Evolutionary conservation across 1,140 invertebrate genomes (phyloP), one percentile per base, ranked within the genome.

Genomic region (Polypedilum pembai): DNA sequence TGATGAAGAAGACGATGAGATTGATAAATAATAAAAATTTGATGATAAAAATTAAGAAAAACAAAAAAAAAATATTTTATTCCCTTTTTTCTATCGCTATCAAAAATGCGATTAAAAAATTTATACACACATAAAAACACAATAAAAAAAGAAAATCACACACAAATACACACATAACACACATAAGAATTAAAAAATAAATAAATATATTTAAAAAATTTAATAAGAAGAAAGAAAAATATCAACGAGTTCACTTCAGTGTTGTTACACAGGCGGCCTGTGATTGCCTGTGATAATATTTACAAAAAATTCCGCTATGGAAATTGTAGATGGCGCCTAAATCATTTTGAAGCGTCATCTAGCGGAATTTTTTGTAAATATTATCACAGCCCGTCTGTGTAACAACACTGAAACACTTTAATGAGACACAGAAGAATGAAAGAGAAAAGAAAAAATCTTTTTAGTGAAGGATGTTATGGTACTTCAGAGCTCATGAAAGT

Each of bases 41-140:
- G 24, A 33, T 33, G 24, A 33, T 33, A 33, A 33, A 33, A 33
- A 33, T 33, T 33, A 33, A 33, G 24, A 33, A 33, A 33, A 33
- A 33, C 5, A 33, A 33, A 33, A 33, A 33, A 33, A 33, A 33
- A 33, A 33, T 33, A 33, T 33, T 33, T 33, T 33, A 33, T 33
- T 33, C 24, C 24, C 45, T 56, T n/a, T n/a, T 56, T 56, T 56
- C 18, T 69, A 8, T 69, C 65, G 65, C 65, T 56, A 56, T n/a
- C n/a, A n/a, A n/a, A 56, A 69, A 69, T 69, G 65, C 65, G 65
- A 69, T 69, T 69, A 69, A 69, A 69, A 69, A 69, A 18, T 69
- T 69, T 69, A 69, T 69, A 69, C 12, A 69, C 20, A 56, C 45
- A 56, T 20, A 69, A 69, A 66, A 66, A 66, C 15, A 69, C 2